These are phyloP conservation scores for Cebuella pygmaea DNA, from an alignment of 2,797 vertebrate species.

Conservation along the genomic window DNA sequence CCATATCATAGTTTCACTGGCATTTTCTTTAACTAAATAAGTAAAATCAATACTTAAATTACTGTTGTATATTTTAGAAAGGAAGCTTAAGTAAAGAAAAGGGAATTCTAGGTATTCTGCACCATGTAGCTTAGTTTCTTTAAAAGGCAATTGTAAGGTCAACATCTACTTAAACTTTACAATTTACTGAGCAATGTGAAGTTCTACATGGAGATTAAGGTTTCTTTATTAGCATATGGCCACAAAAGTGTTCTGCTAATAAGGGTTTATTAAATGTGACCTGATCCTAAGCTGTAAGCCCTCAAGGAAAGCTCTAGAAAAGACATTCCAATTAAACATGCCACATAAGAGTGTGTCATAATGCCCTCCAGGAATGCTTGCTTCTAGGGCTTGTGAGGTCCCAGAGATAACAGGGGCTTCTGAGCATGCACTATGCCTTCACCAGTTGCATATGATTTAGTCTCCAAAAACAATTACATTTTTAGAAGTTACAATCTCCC, in stretches of 20 bases:
- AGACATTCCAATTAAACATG: neutral
- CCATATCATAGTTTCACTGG: neutral
- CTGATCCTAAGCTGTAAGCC: neutral
- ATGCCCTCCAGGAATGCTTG: neutral
- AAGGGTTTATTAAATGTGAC: conserved; percentile 2
- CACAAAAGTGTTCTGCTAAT: neutral
- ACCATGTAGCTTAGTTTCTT: neutral
- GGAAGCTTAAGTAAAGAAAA: neutral
- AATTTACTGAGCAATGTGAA: neutral
- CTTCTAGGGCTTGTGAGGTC: neutral
- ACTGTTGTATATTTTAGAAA: neutral
- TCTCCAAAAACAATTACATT: neutral
- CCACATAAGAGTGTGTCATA: neutral
- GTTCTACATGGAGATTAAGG: neutral
- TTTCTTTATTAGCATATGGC: neutral
- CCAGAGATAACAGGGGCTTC: neutral
- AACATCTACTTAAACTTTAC: neutral
- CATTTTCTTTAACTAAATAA: neutral
- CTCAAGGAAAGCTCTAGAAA: neutral
- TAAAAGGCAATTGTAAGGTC: neutral
- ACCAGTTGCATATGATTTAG: neutral
- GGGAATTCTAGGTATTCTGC: neutral
- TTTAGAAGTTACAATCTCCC: conserved; percentile 16
- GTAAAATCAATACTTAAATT: neutral
- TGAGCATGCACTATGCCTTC: neutral